These are phyloP conservation scores for Sebastiscus albofasciatus DNA, from an alignment of 2,797 vertebrate species.

Conservation along the genomic window DNA sequence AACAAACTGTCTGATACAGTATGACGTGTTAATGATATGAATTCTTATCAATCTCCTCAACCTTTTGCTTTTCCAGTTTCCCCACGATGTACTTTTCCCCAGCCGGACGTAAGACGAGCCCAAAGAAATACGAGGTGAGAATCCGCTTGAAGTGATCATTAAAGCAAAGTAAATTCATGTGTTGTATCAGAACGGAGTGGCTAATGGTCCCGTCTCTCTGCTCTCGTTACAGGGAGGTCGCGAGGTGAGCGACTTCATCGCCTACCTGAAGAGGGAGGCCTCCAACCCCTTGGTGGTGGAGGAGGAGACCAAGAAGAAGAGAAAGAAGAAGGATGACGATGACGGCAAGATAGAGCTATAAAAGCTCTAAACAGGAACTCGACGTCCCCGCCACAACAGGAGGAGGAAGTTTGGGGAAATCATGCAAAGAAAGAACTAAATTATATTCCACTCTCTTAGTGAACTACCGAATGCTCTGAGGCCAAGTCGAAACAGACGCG, in stretches of 20 bases:
- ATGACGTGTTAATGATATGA: neutral
- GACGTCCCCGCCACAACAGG: conserved; percentile 14
- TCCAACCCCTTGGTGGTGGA: conserved; percentile 87
- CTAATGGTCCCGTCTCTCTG: neutral
- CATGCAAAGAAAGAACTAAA: conserved; percentile 77
- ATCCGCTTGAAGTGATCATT: rapidly evolving
- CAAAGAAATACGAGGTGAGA: conserved; percentile 97
- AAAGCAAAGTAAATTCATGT: neutral
- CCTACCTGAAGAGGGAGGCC: conserved; percentile 94
- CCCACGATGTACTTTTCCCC: conserved; percentile 96
- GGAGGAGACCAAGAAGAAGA: conserved; percentile 91
- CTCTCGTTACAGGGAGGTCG: conserved; percentile 89
- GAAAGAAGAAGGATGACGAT: conserved; percentile 78
- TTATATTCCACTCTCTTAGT: conserved; percentile 82
- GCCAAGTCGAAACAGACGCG: conserved; percentile 59
- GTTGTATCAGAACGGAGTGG: rapidly evolving
- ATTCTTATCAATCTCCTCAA: neutral
- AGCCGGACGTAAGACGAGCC: conserved; percentile 91
- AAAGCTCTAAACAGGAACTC: conserved; percentile 67
- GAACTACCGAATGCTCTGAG: conserved; percentile 83
- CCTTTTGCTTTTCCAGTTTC: conserved; percentile 82
- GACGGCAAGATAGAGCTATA: conserved; percentile 83
- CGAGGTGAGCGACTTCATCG: conserved; percentile 94
- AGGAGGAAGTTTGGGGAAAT: conserved; percentile 50
- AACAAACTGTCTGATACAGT: no score